Base-by-base conservation (phyloP, 2,888 invertebrate species). In the Acleris sparsana region DNA sequence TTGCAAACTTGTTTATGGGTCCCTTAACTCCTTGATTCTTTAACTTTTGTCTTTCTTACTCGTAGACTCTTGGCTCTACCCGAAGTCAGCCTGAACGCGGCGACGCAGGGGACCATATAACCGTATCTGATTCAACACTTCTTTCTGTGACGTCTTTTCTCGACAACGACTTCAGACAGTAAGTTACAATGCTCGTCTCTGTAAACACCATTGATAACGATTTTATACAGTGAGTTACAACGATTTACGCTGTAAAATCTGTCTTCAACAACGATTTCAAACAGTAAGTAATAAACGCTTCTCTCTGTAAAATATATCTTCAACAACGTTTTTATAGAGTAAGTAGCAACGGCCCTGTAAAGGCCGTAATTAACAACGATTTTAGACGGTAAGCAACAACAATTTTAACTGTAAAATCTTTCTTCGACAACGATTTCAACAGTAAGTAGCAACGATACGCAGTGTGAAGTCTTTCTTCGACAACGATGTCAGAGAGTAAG, bases 71-170 rank as follows among this genome's bases (percentile, higher is more conserved):
- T 13, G 83, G 86, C 0, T 78, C 85, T 7, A 74, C 80, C 2
- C 79, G 84, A 49, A 83, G 73, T 46, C 83, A 84, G 46, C 82
- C 77, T 2, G 90, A 89, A 63, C 73, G 89, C 0, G 89, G 89
- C 0, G 91, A 92, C 39, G 88, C 89, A 0, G 88, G 87, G 0
- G 89, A 91, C 49, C 73, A 83, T 0, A 74, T 83, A 62, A 84
- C 83, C 69, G 75, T 83, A 7, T 83, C 80, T 4, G 88, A 89
- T 46, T 82, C 89, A 0, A 83, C 87, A 0, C 70, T 90, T 0
- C 75, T 90, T 4, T 89, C 90, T 0, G 75, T 89, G 46, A 85
- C 89, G n/a, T 88, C 90, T 62, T 73, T 91, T 0, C 71, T 87
- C 0, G 89, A 88, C 17, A 86, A 87, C 1, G 87, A 88, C 39